phyloP scores from a whole-genome alignment of 2,797 vertebrate genomes.

The Spatula clypeata region DNA sequence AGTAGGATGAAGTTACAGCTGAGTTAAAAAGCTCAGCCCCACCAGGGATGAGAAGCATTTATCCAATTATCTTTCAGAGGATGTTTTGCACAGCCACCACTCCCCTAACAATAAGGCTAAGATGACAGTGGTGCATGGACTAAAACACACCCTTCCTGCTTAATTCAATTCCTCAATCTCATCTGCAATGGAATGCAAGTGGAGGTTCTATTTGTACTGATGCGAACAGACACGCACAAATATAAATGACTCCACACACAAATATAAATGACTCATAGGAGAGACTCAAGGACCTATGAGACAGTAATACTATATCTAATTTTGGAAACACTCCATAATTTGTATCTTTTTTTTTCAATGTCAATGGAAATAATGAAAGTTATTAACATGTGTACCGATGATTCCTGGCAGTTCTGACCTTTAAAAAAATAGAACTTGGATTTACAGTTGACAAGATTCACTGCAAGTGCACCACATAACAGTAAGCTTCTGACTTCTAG shows the following conservation, averaged over 20 bases:
- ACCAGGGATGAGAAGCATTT: background rate
- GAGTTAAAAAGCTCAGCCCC: background rate
- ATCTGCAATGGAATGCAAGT: background rate
- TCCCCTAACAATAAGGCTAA: background rate
- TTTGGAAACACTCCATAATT: constrained; percentile 40
- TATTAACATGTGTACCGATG: background rate
- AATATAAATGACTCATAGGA: constrained; percentile 24
- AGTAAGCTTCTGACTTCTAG: background rate
- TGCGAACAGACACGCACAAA: fast-evolving
- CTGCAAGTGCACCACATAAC: background rate
- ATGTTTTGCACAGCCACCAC: background rate
- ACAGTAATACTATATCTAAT: background rate
- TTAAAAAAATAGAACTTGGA: constrained; percentile 1
- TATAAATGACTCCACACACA: background rate
- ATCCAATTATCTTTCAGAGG: background rate
- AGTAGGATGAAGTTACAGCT: background rate
- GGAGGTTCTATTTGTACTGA: background rate
- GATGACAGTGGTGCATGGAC: background rate
- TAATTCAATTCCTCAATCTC: background rate
- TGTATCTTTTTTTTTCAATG: constrained; percentile 15
- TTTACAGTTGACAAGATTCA: constrained; percentile 45
- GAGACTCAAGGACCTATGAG: background rate
- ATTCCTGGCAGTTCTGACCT: constrained; percentile 46
- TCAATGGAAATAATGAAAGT: constrained; percentile 26
- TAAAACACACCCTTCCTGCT: background rate